Evolutionary conservation across 2,797 vertebrate species (phyloP), one percentile per base, ranked within the genome.

Genomic region (Anas bahamensis): DNA sequence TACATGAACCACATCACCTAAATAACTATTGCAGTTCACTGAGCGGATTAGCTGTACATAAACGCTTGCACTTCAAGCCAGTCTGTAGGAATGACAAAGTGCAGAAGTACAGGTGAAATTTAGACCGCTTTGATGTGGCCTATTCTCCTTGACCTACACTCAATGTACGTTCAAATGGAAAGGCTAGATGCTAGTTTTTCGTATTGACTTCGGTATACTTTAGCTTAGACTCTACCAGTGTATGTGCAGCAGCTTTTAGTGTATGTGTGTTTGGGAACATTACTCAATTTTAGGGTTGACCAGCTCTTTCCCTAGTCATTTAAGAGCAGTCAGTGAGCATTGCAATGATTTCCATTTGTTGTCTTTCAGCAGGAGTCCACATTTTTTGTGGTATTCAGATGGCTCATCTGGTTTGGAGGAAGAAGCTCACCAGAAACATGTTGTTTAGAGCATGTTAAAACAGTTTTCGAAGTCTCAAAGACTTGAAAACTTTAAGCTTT

Each of bases 231-330:
- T 60, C 21, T 75, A 57, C 48, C 41, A 26, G 26, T 75, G 37
- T 70, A 39, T 65, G 33, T 74, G 37, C 60, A 74, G 53, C 23
- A 70, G 66, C 73, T 91, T 90, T 95, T 86, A 92, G 56, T 33
- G 77, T 50, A 48, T 11, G 23, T 2, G 3, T 65, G 53, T 68
- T 86, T 86, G 71, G 76, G 63, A 91, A 57, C 80, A 82, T 83
- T 92, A 76, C 77, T 31, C 63, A 33, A 39, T 94, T 94, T 93
- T 89, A 92, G 37, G 79, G 74, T 50, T 91, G 73, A 92, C 33
- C 84, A 86, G 13, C 26, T 9, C 33, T 81, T 68, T 94, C 55
- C 39, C 11, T 15, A 6, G 37, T 73, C 37, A 81, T 91, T 94
- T 88, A 83, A 74, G 48, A 92, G 37, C 44, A 83, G 56, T 81